phyloP scores from a whole-genome alignment of 2,888 invertebrate species.

The Drosophila nr. perissopoda region DNA sequence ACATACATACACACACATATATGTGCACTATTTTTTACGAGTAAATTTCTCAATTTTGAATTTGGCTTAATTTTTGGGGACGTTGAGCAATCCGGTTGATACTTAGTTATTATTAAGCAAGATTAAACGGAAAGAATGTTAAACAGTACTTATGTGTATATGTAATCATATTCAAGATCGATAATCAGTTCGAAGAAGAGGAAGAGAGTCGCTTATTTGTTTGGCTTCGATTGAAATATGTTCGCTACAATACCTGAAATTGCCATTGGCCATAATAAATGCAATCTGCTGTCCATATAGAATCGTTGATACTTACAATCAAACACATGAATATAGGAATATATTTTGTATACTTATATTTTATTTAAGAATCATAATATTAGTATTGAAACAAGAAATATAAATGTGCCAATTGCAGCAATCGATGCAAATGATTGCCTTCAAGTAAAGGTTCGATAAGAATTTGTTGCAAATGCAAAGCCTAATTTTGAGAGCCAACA shows the following conservation, averaged over 20 bases:
- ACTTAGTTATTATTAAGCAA: conserved; percentile 39
- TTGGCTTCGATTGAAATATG: conserved; percentile 57
- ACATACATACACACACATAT: conserved; percentile 18
- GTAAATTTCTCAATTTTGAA: not conserved
- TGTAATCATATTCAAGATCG: conserved; percentile 37
- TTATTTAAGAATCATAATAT: conserved; percentile 76
- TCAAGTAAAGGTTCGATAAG: conserved; percentile 63
- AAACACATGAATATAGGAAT: conserved; percentile 52
- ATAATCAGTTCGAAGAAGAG: conserved; percentile 18
- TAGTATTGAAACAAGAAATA: conserved; percentile 41
- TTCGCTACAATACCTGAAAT: conserved; percentile 76
- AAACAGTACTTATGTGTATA: conserved; percentile 36
- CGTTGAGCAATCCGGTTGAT: conserved; percentile 15
- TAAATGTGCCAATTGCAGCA: conserved; percentile 66
- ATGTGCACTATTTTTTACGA: conserved; percentile 39
- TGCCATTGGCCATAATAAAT: conserved; percentile 52
- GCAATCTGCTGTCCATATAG: conserved; percentile 44
- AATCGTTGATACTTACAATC: conserved; percentile 39
- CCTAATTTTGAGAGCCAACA: conserved; percentile 66
- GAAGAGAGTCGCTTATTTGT: conserved; percentile 50
- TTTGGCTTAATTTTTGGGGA: not conserved
- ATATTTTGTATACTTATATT: conserved; percentile 75
- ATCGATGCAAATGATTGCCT: conserved; percentile 54
- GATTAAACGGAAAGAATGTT: conserved; percentile 13
- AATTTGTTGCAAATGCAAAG: conserved; percentile 47